Evolutionary conservation across 2,113 vertebrate species (phyloP).

Genomic region (Clupea harengus): DNA sequence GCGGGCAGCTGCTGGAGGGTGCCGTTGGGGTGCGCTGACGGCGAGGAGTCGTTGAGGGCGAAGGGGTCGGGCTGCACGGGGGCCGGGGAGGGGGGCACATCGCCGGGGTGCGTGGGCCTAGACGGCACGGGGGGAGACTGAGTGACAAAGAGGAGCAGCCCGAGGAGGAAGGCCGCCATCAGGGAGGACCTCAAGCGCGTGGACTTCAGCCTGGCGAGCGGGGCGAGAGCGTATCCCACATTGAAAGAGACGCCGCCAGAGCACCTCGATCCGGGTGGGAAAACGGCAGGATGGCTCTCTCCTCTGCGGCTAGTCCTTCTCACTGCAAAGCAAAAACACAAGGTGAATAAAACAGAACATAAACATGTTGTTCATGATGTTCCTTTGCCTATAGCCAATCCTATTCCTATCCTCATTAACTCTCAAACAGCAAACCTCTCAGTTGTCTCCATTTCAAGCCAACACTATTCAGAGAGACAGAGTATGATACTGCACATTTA

Average conservation of each 20-base stretch:
- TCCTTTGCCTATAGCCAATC: not conserved
- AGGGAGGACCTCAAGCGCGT: constrained; percentile 74
- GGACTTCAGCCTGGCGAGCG: constrained; percentile 74
- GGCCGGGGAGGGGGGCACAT: constrained; percentile 45
- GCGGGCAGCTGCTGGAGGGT: constrained; percentile 81
- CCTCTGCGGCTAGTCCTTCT: not conserved
- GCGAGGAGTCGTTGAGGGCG: not conserved
- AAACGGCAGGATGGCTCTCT: not conserved
- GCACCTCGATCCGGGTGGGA: constrained; percentile 39
- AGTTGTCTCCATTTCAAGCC: not conserved
- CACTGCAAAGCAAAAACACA: not conserved
- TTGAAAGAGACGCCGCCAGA: constrained; percentile 61
- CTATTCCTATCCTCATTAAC: not conserved
- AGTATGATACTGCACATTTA: not conserved
- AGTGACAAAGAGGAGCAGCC: constrained; percentile 78
- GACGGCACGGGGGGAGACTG: constrained; percentile 78
- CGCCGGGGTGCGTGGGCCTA: constrained; percentile 55
- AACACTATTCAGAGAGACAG: not conserved
- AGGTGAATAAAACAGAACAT: not conserved
- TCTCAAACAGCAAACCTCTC: not conserved
- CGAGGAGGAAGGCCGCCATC: constrained; percentile 85
- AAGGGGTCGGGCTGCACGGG: constrained; percentile 12
- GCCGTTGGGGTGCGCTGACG: constrained; percentile 65
- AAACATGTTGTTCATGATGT: not conserved
- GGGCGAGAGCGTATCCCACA: constrained; percentile 68